Percentiles rank a stretch among this genome's conserved stretches.
These are phyloP conservation scores for Acronicta alni DNA, from an alignment of 2,888 invertebrate genomes.

Conservation along the genomic window DNA sequence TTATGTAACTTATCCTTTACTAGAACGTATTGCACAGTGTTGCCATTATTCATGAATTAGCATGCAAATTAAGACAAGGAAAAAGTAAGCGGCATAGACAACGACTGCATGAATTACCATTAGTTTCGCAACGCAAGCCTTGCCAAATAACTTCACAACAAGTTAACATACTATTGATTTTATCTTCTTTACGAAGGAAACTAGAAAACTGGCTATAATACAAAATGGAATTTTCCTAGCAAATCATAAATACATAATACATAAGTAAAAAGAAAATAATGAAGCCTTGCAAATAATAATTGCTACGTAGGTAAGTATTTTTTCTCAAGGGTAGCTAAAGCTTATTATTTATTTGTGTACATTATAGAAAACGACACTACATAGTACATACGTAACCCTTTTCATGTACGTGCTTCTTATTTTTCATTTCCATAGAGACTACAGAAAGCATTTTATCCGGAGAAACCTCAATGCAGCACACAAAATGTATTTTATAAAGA, in stretches of 20 bases:
- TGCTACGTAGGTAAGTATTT: too few species aligned
- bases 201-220: too few species aligned
- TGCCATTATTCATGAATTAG: constrained; percentile 23
- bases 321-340: background rate
- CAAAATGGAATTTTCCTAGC: too few species aligned
- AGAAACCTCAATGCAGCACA: constrained; percentile 37
- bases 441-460: constrained; percentile 20
- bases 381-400: constrained; percentile 14
- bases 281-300: background rate
- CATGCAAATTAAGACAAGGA: constrained; percentile 18
- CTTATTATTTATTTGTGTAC: constrained; percentile 7
- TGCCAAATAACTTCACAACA: constrained; percentile 1
- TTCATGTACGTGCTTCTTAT: constrained; percentile 22
- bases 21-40: constrained; percentile 4
- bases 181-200: too few species aligned
- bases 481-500: constrained; percentile 48
- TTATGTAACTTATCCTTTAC: too few species aligned
- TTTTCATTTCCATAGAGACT: constrained; percentile 5
- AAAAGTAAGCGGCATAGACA: constrained; percentile 12
- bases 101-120: constrained; percentile 3
- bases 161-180: background rate
- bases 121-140: background rate
- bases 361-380: constrained; percentile 3
- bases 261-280: background rate
- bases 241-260: too few species aligned